These are phyloP conservation scores for Syngnathus typhle DNA, from an alignment of 2,113 vertebrate genomes.

Conservation along the genomic window DNA sequence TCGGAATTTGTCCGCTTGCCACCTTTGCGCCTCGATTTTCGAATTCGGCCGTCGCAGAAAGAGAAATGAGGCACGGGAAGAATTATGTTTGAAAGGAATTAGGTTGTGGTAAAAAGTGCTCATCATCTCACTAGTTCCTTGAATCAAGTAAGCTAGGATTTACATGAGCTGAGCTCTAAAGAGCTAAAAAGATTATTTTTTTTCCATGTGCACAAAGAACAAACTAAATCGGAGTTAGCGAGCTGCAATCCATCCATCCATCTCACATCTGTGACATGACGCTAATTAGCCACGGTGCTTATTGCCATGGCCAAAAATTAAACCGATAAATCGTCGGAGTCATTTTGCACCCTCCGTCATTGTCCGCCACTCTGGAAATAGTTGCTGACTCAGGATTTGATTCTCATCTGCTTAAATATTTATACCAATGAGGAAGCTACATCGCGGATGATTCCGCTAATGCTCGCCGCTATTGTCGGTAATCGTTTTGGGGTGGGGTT, in stretches of 20 bases:
- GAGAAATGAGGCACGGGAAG: neutral
- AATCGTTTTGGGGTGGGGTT: neutral
- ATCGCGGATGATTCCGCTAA: slow-evolving; percentile 11
- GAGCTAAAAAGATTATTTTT: too few relatives aligned
- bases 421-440: slow-evolving; percentile 49
- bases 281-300: too few relatives aligned
- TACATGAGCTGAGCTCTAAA: too few relatives aligned
- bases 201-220: too few relatives aligned
- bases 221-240: too few relatives aligned
- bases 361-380: slow-evolving; percentile 47
- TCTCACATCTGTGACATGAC: too few relatives aligned
- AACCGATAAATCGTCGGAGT: neutral
- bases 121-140: neutral
- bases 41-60: neutral
- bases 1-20: slow-evolving; percentile 23
- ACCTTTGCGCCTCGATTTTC: neutral
- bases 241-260: too few relatives aligned
- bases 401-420: slow-evolving; percentile 65
- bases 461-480: neutral
- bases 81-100: neutral
- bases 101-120: neutral
- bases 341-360: slow-evolving; percentile 16
- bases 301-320: neutral
- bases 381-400: slow-evolving; percentile 55
- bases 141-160: too few relatives aligned